phyloP scores from a whole-genome alignment of 2,888 invertebrate species.

The Chesias legatella region DNA sequence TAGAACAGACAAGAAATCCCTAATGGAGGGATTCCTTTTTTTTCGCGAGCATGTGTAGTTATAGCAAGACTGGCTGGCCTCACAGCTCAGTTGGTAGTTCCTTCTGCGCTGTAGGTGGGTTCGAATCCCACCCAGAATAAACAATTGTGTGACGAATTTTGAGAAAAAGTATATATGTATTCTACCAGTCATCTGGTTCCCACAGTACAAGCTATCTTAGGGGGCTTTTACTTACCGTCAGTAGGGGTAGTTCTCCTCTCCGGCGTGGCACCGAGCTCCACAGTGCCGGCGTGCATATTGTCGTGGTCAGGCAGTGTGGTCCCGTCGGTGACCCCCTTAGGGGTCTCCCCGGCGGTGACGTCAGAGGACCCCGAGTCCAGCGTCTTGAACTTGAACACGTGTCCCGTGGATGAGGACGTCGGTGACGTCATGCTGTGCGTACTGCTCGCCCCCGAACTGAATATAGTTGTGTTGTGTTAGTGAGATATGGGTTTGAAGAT shows the following conservation, averaged over 20 bases:
- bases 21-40: too few relatives aligned
- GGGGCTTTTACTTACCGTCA: conserved; percentile 64
- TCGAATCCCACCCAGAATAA: too few relatives aligned
- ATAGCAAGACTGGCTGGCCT: too few relatives aligned
- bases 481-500: too few relatives aligned
- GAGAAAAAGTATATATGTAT: too few relatives aligned
- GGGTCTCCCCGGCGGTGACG: conserved; percentile 30
- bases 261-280: conserved; percentile 47
- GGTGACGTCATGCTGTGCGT: conserved; percentile 69
- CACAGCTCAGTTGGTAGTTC: too few relatives aligned
- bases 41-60: too few relatives aligned
- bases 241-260: conserved; percentile 63
- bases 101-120: too few relatives aligned
- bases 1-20: too few relatives aligned
- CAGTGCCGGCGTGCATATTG: conserved; percentile 66
- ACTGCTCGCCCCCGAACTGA: conserved; percentile 57
- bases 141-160: too few relatives aligned
- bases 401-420: conserved; percentile 53
- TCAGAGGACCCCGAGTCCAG: conserved; percentile 47
- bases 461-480: neutral
- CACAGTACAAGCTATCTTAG: too few relatives aligned
- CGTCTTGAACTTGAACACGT: conserved; percentile 50
- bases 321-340: conserved; percentile 34
- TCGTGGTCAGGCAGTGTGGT: conserved; percentile 63
- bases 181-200: too few relatives aligned